Conservation (phyloP, 2,797 vertebrate genomes). For the Dendrocincla tyrannina region DNA sequence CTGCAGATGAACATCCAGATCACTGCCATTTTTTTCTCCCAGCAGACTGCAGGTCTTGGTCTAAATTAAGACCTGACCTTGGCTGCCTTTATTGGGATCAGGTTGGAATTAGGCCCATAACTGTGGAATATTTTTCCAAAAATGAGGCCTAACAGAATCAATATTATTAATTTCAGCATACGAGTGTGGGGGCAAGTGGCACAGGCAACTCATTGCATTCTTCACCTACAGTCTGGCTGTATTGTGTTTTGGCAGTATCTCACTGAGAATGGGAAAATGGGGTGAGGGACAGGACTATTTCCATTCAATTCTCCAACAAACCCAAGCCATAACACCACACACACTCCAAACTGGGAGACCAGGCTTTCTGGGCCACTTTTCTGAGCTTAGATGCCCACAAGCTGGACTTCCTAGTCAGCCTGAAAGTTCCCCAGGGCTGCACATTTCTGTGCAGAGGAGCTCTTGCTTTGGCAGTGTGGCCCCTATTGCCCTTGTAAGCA, state of each 20-base stretch:
- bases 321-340: not conserved
- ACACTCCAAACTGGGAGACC: not conserved
- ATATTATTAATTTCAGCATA: not conserved
- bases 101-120: not conserved
- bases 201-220: not conserved
- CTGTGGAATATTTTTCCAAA: not conserved
- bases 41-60: not conserved
- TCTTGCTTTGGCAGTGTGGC: not conserved
- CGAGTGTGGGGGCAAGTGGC: rapidly evolving
- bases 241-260: not conserved
- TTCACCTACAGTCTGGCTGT: not conserved
- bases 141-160: not conserved
- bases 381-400: not conserved
- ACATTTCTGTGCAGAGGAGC: not conserved
- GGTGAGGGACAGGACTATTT: not conserved
- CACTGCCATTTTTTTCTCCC: not conserved
- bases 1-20: not conserved
- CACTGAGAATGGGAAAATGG: not conserved
- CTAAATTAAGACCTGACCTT: not conserved
- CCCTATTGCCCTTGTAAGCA: too few relatives aligned
- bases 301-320: not conserved
- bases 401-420: not conserved
- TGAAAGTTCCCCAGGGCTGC: not conserved
- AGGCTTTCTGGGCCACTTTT: not conserved
- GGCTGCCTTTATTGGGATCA: not conserved